Evolutionary conservation across 2,888 invertebrate genomes (phyloP), one percentile per base, ranked within the genome.

Genomic region (Polymixis flavicincta): DNA sequence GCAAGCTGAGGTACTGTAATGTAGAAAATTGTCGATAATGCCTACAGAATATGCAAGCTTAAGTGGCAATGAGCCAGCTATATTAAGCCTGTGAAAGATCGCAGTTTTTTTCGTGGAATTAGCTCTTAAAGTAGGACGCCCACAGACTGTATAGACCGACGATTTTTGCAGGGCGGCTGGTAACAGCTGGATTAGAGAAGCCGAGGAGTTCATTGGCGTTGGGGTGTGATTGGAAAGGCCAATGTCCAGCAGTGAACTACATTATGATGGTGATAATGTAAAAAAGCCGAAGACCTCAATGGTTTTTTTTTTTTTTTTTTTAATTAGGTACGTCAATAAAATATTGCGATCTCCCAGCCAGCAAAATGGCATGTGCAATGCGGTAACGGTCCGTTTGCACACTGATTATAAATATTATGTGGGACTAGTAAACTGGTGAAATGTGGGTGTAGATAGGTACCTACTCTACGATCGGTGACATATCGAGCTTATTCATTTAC

Each of bases 311-410:
- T 6, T 19, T 50, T 6, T 28, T 11, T 11, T n/a, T 32, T 3
- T 0, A 7, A 4, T n/a, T n/a, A 48, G n/a, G 19, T 13, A 32
- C 0, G 5, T 48, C 7, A 48, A 37, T 28, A 19, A 37, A 25
- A 22, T 28, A 74, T 55, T 28, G 9, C 7, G 22, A 45, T 25
- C 17, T n/a, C 11, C 19, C 48, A 45, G 19, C 32, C 45, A 55
- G 14, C 45, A 59, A 76, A 79, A 59, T 52, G 42, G 80, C 52
- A 71, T 80, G 75, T 76, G 75, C 72, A 76, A 59, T 75, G 14
- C 25, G 32, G 7, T 59, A 52, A 59, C 57, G 32, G 32, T 52
- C 22, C 50, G 7, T 5, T 59, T 52, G 52, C 57, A 75, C 45
- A 76, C 75, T 76, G 75, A 80, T 71, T 37, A 37, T 37, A 71